phyloP scores from a whole-genome alignment of 2,888 invertebrate genomes.

The Drosophila lutescens region DNA sequence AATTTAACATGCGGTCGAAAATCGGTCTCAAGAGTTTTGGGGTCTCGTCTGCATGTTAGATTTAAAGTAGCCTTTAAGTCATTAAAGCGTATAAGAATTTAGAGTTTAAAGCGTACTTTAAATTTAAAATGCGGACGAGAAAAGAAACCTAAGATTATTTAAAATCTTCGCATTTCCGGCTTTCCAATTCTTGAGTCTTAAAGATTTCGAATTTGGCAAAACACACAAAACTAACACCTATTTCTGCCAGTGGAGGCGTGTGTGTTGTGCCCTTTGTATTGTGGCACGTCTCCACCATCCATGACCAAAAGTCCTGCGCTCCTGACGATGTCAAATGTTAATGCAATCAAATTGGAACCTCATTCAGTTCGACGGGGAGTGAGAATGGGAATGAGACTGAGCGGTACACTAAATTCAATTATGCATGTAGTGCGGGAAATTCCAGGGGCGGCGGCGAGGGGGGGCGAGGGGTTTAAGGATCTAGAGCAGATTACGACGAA shows the following conservation, averaged over 20 bases:
- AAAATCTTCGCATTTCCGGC: too few relatives aligned
- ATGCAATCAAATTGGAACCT: conserved; percentile 61
- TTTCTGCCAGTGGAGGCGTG: neutral
- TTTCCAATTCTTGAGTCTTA: neutral
- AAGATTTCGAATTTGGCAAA: neutral
- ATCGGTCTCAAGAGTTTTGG: too few relatives aligned
- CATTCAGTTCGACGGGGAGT: conserved; percentile 38
- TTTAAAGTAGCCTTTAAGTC: too few relatives aligned
- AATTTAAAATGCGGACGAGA: too few relatives aligned
- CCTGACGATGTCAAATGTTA: conserved; percentile 61
- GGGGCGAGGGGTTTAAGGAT: neutral
- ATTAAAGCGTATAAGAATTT: too few relatives aligned
- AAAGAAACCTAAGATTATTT: too few relatives aligned
- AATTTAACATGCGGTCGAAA: too few relatives aligned
- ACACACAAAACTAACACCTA: too few relatives aligned
- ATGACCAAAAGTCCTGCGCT: conserved; percentile 32
- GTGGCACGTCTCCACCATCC: conserved; percentile 33
- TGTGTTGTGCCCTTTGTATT: conserved; percentile 17
- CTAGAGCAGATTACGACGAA: conserved; percentile 21
- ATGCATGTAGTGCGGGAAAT: conserved; percentile 22
- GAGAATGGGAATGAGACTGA: conserved; percentile 19
- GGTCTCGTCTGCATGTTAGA: too few relatives aligned
- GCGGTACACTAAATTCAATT: conserved; percentile 43
- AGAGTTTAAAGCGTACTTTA: too few relatives aligned
- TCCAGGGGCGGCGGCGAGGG: neutral